phyloP scores from a whole-genome alignment of 2,888 invertebrate species.

The Eubasilissa splendida region DNA sequence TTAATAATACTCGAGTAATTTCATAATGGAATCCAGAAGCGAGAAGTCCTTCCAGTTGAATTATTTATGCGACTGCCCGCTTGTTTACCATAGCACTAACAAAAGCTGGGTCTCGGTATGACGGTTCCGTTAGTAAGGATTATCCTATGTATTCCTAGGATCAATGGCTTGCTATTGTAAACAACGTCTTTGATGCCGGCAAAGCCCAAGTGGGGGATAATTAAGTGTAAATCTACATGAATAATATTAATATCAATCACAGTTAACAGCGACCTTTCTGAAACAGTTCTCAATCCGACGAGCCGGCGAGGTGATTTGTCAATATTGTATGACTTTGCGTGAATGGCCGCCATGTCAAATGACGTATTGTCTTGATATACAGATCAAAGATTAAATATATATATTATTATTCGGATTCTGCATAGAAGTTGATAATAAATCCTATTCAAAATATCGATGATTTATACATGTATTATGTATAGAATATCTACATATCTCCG shows the following conservation, averaged over 20 bases:
- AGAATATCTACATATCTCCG: too few species aligned
- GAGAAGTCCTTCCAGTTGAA: slow-evolving; percentile 23
- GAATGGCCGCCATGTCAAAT: too few species aligned
- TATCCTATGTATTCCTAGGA: slow-evolving; percentile 5
- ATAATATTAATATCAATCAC: slow-evolving; percentile 18
- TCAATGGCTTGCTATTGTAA: slow-evolving; percentile 26
- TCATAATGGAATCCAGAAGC: background rate
- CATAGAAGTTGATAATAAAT: too few species aligned
- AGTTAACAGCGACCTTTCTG: background rate
- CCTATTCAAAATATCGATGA: too few species aligned
- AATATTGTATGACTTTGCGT: too few species aligned
- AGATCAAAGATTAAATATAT: too few species aligned
- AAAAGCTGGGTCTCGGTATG: background rate
- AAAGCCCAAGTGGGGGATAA: background rate
- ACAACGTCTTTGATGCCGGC: slow-evolving; percentile 21
- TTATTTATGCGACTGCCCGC: slow-evolving; percentile 26
- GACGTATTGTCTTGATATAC: too few species aligned
- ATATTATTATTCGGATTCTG: too few species aligned
- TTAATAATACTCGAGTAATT: too few species aligned
- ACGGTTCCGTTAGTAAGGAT: slow-evolving; percentile 16
- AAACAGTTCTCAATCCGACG: background rate
- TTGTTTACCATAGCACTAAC: slow-evolving; percentile 30
- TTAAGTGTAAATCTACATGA: background rate
- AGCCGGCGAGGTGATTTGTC: too few species aligned
- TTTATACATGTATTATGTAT: too few species aligned